These are phyloP conservation scores for Cyaniris semiargus DNA, from an alignment of 2,888 invertebrate genomes.

Conservation along the genomic window DNA sequence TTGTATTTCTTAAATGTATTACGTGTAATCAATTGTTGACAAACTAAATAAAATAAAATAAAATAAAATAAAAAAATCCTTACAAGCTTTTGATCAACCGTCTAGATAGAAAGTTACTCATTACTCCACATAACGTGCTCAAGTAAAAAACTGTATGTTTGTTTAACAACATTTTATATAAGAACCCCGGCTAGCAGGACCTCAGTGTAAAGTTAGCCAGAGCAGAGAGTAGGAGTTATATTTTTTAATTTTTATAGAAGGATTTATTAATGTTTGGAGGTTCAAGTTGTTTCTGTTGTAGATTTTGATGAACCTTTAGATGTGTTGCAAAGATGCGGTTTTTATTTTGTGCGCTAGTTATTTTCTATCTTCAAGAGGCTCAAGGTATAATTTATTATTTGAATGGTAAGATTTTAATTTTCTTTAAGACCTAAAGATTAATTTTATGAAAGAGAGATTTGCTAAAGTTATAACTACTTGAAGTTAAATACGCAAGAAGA, in stretches of 20 bases:
- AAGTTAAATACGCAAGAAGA: neutral
- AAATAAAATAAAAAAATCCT: no score
- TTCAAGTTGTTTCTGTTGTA: neutral
- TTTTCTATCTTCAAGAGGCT: slow-evolving; percentile 8
- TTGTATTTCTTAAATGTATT: no score
- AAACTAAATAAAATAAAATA: no score
- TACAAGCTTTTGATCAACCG: no score
- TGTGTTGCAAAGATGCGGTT: slow-evolving; percentile 24
- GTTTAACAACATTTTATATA: slow-evolving; percentile 30
- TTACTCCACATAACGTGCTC: neutral
- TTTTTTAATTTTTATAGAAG: neutral
- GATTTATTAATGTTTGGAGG: neutral
- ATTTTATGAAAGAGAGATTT: no score
- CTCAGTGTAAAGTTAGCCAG: neutral
- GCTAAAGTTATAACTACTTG: no score
- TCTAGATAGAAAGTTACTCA: neutral
- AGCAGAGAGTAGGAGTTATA: neutral
- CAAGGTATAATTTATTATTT: slow-evolving; percentile 37
- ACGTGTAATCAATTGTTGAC: no score
- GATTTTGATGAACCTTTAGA: neutral
- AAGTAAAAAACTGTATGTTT: slow-evolving; percentile 17
- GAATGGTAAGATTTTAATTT: slow-evolving; percentile 35
- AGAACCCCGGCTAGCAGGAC: neutral
- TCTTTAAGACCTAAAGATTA: neutral
- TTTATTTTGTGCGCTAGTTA: neutral